These are phyloP conservation scores for Amphibalanus amphitrite DNA, from an alignment of 1,140 invertebrate species.

Conservation along the genomic window DNA sequence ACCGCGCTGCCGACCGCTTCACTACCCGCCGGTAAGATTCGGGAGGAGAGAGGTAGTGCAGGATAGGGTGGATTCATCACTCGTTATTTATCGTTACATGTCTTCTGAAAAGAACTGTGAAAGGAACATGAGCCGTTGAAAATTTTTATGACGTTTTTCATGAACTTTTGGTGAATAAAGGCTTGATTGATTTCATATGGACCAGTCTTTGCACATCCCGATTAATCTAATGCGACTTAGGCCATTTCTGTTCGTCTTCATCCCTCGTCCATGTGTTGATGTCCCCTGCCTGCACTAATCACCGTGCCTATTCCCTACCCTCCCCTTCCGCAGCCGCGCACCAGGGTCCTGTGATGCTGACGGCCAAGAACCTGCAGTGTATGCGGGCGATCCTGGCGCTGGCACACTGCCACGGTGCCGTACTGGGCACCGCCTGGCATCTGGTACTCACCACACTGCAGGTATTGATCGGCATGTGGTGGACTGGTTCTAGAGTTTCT, in stretches of 20 bases:
- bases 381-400: constrained; percentile 76
- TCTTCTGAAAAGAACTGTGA: no score
- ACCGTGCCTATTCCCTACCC: no score
- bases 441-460: constrained; percentile 80
- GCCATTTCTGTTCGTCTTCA: not conserved
- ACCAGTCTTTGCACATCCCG: no score
- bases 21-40: constrained; percentile 28
- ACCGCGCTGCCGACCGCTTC: constrained; percentile 73
- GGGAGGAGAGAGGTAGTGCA: no score
- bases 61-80: no score
- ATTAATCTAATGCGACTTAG: constrained; percentile 5
- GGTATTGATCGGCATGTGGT: no score
- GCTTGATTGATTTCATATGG: no score
- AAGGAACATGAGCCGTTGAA: no score
- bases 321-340: constrained; percentile 38
- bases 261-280: constrained; percentile 11
- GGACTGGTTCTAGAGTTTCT: no score
- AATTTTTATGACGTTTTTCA: not conserved
- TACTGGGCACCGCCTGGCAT: constrained; percentile 85
- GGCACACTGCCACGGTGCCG: constrained; percentile 79
- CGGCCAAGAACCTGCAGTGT: constrained; percentile 90
- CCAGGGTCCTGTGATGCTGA: constrained; percentile 94
- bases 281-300: no score
- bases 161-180: not conserved
- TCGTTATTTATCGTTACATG: no score